Evolutionary conservation across 1,140 invertebrate genomes (phyloP), one percentile per base, ranked within the genome.

Genomic region (Scaptomyza montana): DNA sequence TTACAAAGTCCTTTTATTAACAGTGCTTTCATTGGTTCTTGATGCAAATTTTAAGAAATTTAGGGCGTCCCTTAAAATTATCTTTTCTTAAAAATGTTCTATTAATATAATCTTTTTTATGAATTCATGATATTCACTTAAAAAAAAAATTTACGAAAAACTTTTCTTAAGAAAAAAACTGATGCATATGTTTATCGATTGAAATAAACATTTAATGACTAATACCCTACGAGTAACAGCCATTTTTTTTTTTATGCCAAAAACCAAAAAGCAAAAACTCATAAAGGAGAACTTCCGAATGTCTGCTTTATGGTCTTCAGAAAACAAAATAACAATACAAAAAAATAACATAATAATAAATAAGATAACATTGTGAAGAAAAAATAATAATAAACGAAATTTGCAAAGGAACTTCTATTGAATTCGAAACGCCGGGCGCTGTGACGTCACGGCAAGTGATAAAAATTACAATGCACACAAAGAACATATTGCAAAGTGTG

Each of bases 401-500:
- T 41, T 67, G 53, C 69, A 39, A 65, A 60, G 59, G 51, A 76
- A n/a, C 57, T 28, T 53, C 63, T 78, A 50, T 60, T 30, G 36
- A 64, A 61, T 43, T 60, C 43, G 51, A 73, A 70, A 62, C 49
- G 60, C 49, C 78, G 67, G 63, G 19, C 59, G 43, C 51, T 36
- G 51, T 85, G 80, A 85, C 80, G 81, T 85, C 80, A 85, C 49
- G 36, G 13, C 9, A 19, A 53, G 13, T 73, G 73, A 77, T 84
- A 85, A 79, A 13, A 64, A 41, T 3, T 13, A 43, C 51, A 43
- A 53, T 21, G 21, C 56, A 36, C 33, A 74, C 43, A 78, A 28
- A 50, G 21, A 73, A 78, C 80, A 82, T 78, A 82, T 78, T 84
- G 79, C 75, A 68, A 84, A 78, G 62, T 75, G 50, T 75, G 80